Conservation (phyloP, 1,140 invertebrate species). For the Ericerus pela region DNA sequence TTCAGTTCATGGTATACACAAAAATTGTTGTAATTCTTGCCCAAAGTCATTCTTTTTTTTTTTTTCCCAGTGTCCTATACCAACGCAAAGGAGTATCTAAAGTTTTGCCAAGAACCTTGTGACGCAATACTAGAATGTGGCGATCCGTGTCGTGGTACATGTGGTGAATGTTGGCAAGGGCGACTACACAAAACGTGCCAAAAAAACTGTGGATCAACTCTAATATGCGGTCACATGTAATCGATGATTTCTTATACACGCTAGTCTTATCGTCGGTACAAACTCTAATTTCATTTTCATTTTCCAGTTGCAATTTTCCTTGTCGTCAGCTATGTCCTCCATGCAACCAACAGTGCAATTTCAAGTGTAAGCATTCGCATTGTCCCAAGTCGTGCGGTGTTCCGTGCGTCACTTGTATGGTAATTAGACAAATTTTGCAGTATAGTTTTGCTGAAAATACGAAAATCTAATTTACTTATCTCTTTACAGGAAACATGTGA, state of each 20-base stretch:
- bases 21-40: no score
- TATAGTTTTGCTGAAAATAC: no score
- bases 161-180: conserved; percentile 36
- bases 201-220: conserved; percentile 33
- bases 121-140: conserved; percentile 28
- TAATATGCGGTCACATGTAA: conserved; percentile 38
- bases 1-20: no score
- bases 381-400: conserved; percentile 42
- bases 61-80: no score
- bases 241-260: no score
- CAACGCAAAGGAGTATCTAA: no score
- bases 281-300: conserved; percentile 15
- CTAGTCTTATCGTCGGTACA: no score
- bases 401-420: conserved; percentile 41
- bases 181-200: conserved; percentile 36
- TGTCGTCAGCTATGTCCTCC: conserved; percentile 45
- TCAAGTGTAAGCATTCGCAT: conserved; percentile 39
- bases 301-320: conserved; percentile 41
- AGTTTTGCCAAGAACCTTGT: conserved; percentile 28
- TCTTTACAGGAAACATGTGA: conserved; percentile 32
- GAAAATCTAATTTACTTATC: no score
- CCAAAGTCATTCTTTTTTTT: no score
- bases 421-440: no score
- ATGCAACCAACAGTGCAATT: conserved; percentile 39
- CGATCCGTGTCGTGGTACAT: conserved; percentile 33